A percentile compares a stretch with the other conserved stretches of the same genome.
Conservation (phyloP, 1,140 invertebrate species). For the Lordiphosa mommai region DNA sequence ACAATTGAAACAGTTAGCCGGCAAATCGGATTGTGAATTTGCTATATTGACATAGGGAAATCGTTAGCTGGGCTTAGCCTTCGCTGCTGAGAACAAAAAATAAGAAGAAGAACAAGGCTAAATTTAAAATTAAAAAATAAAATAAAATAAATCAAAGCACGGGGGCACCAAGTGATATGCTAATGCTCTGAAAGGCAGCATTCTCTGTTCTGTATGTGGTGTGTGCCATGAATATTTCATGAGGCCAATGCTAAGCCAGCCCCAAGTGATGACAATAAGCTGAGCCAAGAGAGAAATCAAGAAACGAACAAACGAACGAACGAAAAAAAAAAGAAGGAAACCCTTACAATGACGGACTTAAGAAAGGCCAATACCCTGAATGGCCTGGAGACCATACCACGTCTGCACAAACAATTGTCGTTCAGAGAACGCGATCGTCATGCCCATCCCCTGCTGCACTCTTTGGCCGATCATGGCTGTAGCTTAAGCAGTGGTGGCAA, state of each 20-base stretch:
- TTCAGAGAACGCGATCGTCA: conserved; percentile 33
- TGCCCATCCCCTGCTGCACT: conserved; percentile 49
- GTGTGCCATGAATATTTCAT: conserved; percentile 65
- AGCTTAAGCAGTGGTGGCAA: conserved; percentile 67
- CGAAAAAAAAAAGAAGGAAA: not conserved
- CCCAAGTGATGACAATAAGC: conserved; percentile 67
- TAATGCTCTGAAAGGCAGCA: conserved; percentile 38
- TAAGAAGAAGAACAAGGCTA: conserved; percentile 15
- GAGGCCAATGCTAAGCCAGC: conserved; percentile 37
- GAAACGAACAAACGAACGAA: not conserved
- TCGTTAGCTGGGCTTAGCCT: conserved; percentile 69
- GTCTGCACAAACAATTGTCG: conserved; percentile 59
- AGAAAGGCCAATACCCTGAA: conserved; percentile 29
- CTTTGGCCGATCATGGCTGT: conserved; percentile 56
- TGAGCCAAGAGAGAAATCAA: conserved; percentile 4
- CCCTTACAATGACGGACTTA: conserved; percentile 49
- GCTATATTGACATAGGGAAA: conserved; percentile 74
- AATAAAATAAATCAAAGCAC: conserved; percentile 31
- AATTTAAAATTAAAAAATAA: conserved; percentile 63
- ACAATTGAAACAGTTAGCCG: conserved; percentile 55
- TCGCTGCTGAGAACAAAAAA: not conserved
- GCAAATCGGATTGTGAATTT: conserved; percentile 70
- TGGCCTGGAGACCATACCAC: conserved; percentile 28
- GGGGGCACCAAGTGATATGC: conserved; percentile 62
- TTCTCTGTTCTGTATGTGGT: not conserved